Evolutionary conservation across 2,113 vertebrate species (phyloP).

Genomic region (Xiphias gladius): DNA sequence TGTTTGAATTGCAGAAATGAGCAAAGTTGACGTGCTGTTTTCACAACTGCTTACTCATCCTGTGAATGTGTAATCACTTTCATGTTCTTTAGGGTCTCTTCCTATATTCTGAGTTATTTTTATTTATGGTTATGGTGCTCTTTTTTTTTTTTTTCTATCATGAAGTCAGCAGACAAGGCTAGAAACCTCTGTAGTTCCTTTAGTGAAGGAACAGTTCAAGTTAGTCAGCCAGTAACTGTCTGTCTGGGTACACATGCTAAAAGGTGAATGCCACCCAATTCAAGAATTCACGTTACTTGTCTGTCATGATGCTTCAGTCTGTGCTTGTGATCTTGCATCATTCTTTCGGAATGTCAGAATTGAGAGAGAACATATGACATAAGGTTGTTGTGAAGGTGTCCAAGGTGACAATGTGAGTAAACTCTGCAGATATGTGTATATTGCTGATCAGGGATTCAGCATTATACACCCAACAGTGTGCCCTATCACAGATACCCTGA

Average conservation of each 20-base stretch:
- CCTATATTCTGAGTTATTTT: constrained; percentile 5
- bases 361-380: not conserved
- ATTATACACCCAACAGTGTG: not conserved
- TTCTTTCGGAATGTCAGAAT: not conserved
- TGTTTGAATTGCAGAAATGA: constrained; percentile 5
- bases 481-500: too few species aligned
- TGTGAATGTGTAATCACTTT: constrained; percentile 52
- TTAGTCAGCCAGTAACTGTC: not conserved
- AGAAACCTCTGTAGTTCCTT: constrained; percentile 8
- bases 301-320: not conserved
- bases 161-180: not conserved
- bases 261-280: constrained; percentile 2
- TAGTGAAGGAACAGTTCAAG: not conserved
- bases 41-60: constrained; percentile 62
- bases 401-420: not conserved
- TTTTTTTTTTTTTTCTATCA: constrained; percentile 44
- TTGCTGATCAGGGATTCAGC: too few species aligned
- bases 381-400: not conserved
- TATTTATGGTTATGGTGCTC: constrained; percentile 19
- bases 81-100: constrained; percentile 36
- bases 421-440: not conserved
- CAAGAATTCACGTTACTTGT: not conserved
- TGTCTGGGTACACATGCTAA: not conserved
- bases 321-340: not conserved
- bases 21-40: constrained; percentile 21